Percentiles rank a stretch among this genome's conserved stretches.
These are phyloP conservation scores for Mesoclemmys tuberculata DNA, from an alignment of 2,113 vertebrate species.

Conservation along the genomic window DNA sequence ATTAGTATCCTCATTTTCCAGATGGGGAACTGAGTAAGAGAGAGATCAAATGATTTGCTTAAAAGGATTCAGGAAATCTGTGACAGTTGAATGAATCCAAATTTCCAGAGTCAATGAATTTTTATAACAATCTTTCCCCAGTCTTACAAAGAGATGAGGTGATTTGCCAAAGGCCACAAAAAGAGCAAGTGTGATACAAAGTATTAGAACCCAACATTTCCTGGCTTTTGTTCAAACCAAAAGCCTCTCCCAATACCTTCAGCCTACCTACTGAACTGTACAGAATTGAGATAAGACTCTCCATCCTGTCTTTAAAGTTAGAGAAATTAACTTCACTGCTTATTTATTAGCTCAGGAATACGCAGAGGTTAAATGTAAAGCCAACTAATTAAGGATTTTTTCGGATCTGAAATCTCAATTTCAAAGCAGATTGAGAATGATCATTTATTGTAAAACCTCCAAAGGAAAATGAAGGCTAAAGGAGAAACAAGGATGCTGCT, in stretches of 20 bases:
- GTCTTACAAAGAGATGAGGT: background rate
- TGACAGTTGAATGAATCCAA: accelerated
- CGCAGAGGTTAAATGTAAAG: constrained; percentile 24
- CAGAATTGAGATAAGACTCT: background rate
- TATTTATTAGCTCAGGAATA: constrained; percentile 35
- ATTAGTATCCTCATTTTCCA: background rate
- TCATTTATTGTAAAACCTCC: constrained; percentile 30
- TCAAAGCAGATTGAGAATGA: constrained; percentile 18
- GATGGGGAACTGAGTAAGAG: background rate
- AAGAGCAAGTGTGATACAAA: background rate
- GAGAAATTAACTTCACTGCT: constrained; percentile 15
- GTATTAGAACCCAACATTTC: background rate
- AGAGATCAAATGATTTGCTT: background rate
- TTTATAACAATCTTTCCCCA: background rate
- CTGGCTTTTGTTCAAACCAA: background rate
- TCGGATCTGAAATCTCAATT: constrained; percentile 12
- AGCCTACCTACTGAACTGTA: accelerated
- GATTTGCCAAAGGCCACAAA: background rate
- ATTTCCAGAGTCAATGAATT: background rate
- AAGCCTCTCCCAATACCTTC: background rate
- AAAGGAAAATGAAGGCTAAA: constrained; percentile 52
- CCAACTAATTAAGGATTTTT: constrained; percentile 19
- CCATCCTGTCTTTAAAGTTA: background rate
- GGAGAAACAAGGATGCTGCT: constrained; percentile 49
- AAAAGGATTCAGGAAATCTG: accelerated